Base-by-base conservation (phyloP, 2,888 invertebrate genomes). In the Yponomeuta plumbellus region DNA sequence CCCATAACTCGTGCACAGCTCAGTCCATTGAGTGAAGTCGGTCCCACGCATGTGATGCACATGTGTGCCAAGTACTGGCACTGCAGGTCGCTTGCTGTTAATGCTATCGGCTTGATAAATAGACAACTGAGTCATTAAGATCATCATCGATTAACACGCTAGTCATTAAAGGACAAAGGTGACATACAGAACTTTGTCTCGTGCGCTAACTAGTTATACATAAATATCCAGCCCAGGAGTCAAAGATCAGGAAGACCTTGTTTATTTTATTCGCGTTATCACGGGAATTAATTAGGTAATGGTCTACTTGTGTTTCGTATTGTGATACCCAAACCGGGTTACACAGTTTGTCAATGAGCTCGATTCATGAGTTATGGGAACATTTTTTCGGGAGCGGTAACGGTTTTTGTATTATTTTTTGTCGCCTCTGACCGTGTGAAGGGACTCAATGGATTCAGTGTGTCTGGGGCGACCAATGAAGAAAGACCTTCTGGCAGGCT, bases 331-430 rank as follows among this genome's bases (percentile, higher is more conserved):
- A 34, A 34, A 58, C 22, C 39, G 22, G 65, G 39, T 66, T 44
- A 63, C 59, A 72, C 68, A 66, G 70, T 79, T 87, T 81, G 79
- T 90, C 88, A 90, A 90, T 90, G 90, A 85, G 84, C 69, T 70
- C 69, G 77, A 86, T 87, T 85, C 86, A 87, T 81, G 83, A 85
- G 79, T 81, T 85, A 88, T 88, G 89, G 81, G 86, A 86, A 85
- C 76, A 78, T 81, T 87, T 89, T 89, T 87, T 88, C 86, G 80
- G 81, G 83, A 84, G 83, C 81, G 86, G 79, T 90, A 90, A 90
- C 90, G 89, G 90, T 89, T 89, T 90, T 90, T 89, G 85, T 91
- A 84, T 85, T 85, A 85, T 87, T 91, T 91, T 91, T 90, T 89
- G 87, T 86, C 83, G 80, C 80, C 78, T 85, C 80, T 83, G 86